These are phyloP conservation scores for Periparus ater DNA, from an alignment of 2,797 vertebrate genomes.

Conservation along the genomic window DNA sequence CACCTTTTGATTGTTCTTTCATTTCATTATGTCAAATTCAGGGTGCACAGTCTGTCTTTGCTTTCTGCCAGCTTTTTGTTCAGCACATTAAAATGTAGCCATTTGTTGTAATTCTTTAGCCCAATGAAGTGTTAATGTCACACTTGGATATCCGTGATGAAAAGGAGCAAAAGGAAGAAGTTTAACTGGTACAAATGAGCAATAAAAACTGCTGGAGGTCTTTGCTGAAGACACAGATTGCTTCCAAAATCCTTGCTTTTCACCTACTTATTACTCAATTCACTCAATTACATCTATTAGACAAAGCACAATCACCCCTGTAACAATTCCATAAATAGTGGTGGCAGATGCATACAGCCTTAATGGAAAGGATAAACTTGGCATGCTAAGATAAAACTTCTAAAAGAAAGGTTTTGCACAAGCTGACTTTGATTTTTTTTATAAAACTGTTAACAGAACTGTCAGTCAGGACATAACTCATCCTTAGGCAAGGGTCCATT, in stretches of 20 bases:
- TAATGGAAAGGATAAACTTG: background rate
- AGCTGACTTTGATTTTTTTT: background rate
- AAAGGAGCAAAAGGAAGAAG: background rate
- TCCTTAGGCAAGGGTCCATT: background rate
- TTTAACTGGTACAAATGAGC: constrained; percentile 7
- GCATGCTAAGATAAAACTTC: background rate
- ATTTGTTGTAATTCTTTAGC: background rate
- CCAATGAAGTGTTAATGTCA: background rate
- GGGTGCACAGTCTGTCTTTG: background rate
- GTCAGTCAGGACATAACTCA: background rate
- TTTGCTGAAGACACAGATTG: background rate
- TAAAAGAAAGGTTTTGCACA: background rate
- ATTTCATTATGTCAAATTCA: background rate
- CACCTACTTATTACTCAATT: background rate
- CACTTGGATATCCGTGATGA: background rate
- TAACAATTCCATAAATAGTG: background rate
- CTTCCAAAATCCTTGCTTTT: background rate
- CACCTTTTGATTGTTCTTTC: background rate
- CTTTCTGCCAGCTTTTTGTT: background rate
- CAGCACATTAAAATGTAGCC: background rate
- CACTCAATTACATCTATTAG: background rate
- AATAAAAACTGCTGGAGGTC: constrained; percentile 14
- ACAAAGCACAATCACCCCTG: background rate
- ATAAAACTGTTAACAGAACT: background rate
- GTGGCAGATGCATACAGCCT: background rate